A percentile compares a stretch with the other conserved stretches of the same genome.
These are phyloP conservation scores for Drosophila pectinifera DNA, from an alignment of 1,140 invertebrate species.

Conservation along the genomic window DNA sequence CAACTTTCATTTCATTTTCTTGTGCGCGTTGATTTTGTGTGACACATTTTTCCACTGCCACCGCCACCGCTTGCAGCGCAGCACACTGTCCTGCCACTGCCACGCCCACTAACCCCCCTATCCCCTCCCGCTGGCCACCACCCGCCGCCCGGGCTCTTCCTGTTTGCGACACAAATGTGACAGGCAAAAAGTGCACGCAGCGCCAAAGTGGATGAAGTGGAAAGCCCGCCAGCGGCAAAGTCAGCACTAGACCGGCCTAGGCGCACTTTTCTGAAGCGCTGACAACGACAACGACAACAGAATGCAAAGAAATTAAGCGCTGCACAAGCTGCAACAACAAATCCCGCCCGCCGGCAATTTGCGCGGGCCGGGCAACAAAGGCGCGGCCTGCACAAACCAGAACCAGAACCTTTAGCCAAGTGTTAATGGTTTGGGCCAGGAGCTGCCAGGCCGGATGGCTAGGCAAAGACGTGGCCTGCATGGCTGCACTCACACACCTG, in stretches of 20 bases:
- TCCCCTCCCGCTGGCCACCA: conserved; percentile 1
- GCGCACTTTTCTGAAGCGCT: conserved; percentile 50
- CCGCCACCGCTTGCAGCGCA: too few relatives aligned
- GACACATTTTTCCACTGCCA: conserved; percentile 66
- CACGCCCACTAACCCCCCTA: conserved; percentile 30
- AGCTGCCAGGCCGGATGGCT: conserved; percentile 5
- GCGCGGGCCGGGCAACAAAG: conserved; percentile 36
- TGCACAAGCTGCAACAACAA: conserved; percentile 69
- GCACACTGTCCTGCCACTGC: conserved; percentile 23
- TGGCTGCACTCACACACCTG: conserved; percentile 8
- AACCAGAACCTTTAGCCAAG: conserved; percentile 43
- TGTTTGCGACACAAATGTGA: conserved; percentile 84
- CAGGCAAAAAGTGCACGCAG: conserved; percentile 80
- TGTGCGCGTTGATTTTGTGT: conserved; percentile 77
- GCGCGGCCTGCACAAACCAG: conserved; percentile 10
- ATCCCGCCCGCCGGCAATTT: conserved; percentile 44
- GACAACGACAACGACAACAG: conserved; percentile 76
- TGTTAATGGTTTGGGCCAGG: conserved; percentile 35
- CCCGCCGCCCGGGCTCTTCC: conserved; percentile 61
- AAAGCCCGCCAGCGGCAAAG: conserved; percentile 54
- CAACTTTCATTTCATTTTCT: conserved; percentile 82
- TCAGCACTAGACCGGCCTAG: conserved; percentile 34
- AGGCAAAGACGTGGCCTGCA: conserved; percentile 39
- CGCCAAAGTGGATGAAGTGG: conserved; percentile 80
- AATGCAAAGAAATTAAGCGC: conserved; percentile 82